A percentile compares a stretch with the other conserved stretches of the same genome.
phyloP scores from a whole-genome alignment of 2,113 vertebrate genomes.

The Saguinus midas region DNA sequence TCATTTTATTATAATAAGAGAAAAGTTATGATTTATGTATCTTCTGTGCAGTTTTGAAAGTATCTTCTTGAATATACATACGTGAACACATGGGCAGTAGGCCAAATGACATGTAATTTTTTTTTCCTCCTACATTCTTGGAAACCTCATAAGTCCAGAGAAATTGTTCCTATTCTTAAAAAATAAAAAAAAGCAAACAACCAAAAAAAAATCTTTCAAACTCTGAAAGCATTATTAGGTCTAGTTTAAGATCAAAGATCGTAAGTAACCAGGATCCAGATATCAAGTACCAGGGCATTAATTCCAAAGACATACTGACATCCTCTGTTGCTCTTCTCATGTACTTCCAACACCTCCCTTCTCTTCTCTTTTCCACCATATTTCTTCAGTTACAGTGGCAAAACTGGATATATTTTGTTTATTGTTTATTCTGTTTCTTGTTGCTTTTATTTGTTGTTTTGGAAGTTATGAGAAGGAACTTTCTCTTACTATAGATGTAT shows the following conservation, averaged over 20 bases:
- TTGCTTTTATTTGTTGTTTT: constrained; percentile 53
- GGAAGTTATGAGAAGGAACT: constrained; percentile 25
- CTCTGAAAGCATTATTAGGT: constrained; percentile 42
- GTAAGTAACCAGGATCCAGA: constrained; percentile 8
- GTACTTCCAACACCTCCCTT: not conserved
- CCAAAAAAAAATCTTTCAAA: not conserved
- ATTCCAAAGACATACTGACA: constrained; percentile 35
- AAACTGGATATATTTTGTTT: constrained; percentile 17
- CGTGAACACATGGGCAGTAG: constrained; percentile 39
- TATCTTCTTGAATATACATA: not conserved
- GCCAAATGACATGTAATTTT: constrained; percentile 47
- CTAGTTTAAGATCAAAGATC: constrained; percentile 30
- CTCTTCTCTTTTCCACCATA: not conserved
- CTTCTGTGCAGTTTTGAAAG: constrained; percentile 29
- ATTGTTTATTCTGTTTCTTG: constrained; percentile 18
- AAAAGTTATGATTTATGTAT: constrained; percentile 45
- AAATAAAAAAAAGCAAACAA: not conserved
- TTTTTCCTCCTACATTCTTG: constrained; percentile 35
- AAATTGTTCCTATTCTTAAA: constrained; percentile 6
- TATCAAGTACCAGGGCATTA: not conserved
- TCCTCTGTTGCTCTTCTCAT: not conserved
- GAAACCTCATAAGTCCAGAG: constrained; percentile 59
- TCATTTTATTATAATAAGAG: constrained; percentile 22
- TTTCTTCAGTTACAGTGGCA: constrained; percentile 20
- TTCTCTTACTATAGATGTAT: not conserved